Conservation (phyloP, 2,888 invertebrate genomes). For the Aphelenchoides bicaudatus region DNA sequence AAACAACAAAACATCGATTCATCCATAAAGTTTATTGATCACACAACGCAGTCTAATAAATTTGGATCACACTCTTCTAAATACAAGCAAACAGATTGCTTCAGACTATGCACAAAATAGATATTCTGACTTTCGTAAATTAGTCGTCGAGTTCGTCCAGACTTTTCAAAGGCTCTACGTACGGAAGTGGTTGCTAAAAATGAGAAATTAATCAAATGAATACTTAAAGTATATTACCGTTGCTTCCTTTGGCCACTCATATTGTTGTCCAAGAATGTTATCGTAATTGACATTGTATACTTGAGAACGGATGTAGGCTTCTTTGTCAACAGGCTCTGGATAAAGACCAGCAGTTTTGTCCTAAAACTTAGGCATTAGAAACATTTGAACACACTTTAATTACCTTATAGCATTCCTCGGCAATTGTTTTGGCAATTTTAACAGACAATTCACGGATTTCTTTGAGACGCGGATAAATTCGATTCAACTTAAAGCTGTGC, state of each 20-base stretch:
- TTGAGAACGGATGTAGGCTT: constrained; percentile 63
- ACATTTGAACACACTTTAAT: constrained; percentile 55
- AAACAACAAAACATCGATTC: no score
- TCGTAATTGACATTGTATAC: constrained; percentile 64
- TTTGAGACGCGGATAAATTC: constrained; percentile 84
- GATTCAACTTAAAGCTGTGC: constrained; percentile 75
- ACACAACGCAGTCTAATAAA: no score
- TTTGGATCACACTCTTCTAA: no score
- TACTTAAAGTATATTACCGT: no score
- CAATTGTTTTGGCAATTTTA: constrained; percentile 76
- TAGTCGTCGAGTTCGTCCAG: no score
- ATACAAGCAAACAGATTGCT: no score
- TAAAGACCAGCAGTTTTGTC: constrained; percentile 64
- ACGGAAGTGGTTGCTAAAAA: no score
- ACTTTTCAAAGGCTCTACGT: no score
- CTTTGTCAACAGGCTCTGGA: constrained; percentile 66
- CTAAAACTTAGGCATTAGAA: constrained; percentile 23
- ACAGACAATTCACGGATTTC: constrained; percentile 81
- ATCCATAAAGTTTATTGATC: no score
- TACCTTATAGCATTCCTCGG: constrained; percentile 75
- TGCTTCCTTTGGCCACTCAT: constrained; percentile 63
- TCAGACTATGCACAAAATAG: no score
- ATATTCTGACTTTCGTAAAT: no score
- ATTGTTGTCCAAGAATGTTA: constrained; percentile 63
- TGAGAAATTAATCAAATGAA: no score